Evolutionary conservation across 1,140 invertebrate species (phyloP).

Genomic region (Tetranychus cinnabarinus): DNA sequence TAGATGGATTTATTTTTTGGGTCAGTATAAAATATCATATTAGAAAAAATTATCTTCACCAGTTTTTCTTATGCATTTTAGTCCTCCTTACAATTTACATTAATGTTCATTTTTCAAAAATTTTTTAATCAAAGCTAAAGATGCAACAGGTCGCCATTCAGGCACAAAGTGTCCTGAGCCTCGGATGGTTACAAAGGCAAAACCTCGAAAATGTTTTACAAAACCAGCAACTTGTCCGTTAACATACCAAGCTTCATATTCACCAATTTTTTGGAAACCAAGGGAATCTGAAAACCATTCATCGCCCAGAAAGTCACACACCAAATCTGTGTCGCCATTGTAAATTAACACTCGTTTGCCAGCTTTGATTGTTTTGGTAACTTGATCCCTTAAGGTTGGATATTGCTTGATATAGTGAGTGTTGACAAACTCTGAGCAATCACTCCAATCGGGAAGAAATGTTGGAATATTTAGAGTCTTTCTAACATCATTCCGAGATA

Average conservation of each 20-base stretch:
- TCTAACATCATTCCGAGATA: conserved; percentile 3
- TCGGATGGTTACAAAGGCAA: conserved; percentile 22
- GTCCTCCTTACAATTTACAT: no score
- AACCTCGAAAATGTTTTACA: conserved; percentile 19
- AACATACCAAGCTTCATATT: conserved; percentile 14
- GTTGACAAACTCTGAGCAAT: neutral
- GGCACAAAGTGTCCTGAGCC: conserved; percentile 32
- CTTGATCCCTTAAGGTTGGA: conserved; percentile 16
- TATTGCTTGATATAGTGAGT: conserved; percentile 17
- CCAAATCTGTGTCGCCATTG: conserved; percentile 33
- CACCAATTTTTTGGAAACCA: conserved; percentile 11
- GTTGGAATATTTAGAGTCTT: neutral
- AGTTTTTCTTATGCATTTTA: no score
- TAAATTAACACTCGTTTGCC: conserved; percentile 25
- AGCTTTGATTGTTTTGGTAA: conserved; percentile 14
- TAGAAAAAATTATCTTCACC: no score
- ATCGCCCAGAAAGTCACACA: conserved; percentile 30
- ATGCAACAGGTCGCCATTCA: conserved; percentile 25
- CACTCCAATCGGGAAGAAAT: neutral
- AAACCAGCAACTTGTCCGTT: conserved; percentile 22
- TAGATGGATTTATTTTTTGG: no score
- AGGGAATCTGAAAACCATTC: conserved; percentile 27
- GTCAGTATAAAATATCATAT: no score
- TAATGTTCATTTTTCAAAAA: no score
- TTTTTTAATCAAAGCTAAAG: conserved; percentile 16